Evolutionary conservation across 2,797 vertebrate genomes (phyloP), one percentile per base, ranked within the genome.

Genomic region (Hydrolagus colliei): DNA sequence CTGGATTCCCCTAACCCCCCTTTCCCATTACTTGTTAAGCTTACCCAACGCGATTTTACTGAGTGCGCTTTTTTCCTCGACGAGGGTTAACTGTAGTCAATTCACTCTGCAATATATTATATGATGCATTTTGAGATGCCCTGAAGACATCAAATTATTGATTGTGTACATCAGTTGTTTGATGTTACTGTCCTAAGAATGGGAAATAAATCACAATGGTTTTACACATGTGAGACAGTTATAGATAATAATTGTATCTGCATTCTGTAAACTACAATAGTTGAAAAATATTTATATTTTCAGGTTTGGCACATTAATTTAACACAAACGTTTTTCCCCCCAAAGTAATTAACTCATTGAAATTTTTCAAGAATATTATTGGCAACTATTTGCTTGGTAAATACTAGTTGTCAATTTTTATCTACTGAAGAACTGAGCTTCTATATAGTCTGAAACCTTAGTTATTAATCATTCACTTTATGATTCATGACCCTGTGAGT

Each of bases 391-490:
- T 87, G 88, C 88, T 90, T 91, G 89, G 86, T 87, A 67, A 85
- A 87, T 86, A 79, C 63, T 88, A 88, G 89, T 88, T 88, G 32
- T 88, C 82, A 89, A 87, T 89, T 89, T 89, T 90, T 90, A 90
- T 88, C 78, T 88, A 87, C 87, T 86, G 87, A 90, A 90, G 68
- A 76, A 88, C 68, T 73, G 63, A 86, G 22, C 61, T 86, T 52
- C 13, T 65, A 35, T 35, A n/a, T 20, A 71, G 65, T n/a, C 35
- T 84, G 65, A n/a, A 77, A 77, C 67, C 85, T 87, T 86, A 86
- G 87, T 87, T 87, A 92, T 90, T 91, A 90, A 93, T 90, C 89
- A 90, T 88, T 86, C 89, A 86, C 89, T 90, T 89, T 88, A 87
- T 87, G 77, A 91, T 89, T 91, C 87, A 88, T 27, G 80, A 90